These are phyloP conservation scores for Vipera ursinii DNA, from an alignment of 2,797 vertebrate genomes.

Conservation along the genomic window DNA sequence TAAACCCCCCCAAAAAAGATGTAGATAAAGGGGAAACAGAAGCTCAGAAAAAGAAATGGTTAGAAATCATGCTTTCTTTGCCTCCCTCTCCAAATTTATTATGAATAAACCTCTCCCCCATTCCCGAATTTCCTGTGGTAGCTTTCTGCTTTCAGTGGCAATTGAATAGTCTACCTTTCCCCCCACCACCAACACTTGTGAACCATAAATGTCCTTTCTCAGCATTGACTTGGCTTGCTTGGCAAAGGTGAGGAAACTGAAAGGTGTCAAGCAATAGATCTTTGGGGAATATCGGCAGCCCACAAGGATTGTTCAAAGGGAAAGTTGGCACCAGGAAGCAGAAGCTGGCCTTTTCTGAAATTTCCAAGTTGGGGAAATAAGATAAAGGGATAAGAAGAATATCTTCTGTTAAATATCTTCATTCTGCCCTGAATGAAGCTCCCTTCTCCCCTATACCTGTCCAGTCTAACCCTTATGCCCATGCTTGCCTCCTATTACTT, in stretches of 20 bases:
- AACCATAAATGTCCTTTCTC: neutral
- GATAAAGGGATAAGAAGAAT: neutral
- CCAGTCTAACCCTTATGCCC: neutral
- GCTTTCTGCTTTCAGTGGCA: neutral
- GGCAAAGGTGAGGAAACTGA: neutral
- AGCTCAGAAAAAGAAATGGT: conserved; percentile 9
- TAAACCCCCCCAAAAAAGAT: neutral
- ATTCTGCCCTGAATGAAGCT: neutral
- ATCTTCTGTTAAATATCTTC: neutral
- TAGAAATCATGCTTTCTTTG: neutral
- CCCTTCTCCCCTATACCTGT: neutral
- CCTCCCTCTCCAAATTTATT: neutral
- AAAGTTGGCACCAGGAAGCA: neutral
- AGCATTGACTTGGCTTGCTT: neutral
- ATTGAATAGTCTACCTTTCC: neutral
- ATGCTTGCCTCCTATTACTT: neutral
- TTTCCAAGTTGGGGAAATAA: neutral
- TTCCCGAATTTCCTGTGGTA: neutral
- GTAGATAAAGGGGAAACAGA: neutral
- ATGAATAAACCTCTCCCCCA: neutral
- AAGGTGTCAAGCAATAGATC: neutral
- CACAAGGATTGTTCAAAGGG: neutral
- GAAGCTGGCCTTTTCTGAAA: neutral
- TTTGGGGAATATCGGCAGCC: neutral
- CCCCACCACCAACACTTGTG: no score